Evolutionary conservation across 1,140 invertebrate species (phyloP).

Genomic region (Lucilia sericata): DNA sequence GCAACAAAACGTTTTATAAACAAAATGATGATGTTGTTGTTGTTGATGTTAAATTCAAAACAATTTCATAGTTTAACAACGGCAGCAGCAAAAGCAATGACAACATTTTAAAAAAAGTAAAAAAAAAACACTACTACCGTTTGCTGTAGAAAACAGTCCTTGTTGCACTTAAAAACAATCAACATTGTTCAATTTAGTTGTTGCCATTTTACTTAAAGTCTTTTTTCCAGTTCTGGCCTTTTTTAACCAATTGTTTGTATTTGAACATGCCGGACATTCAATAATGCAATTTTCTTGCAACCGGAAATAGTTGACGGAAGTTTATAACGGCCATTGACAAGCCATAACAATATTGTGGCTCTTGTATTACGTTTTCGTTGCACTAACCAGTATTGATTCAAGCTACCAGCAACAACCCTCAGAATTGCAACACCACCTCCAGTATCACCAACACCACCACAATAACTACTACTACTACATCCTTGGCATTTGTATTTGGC

Average conservation of each 20-base stretch:
- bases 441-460: no score
- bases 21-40: not conserved
- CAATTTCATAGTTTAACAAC: not conserved
- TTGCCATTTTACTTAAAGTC: not conserved
- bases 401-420: no score
- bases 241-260: not conserved
- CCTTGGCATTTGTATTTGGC: no score
- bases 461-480: no score
- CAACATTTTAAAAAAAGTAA: constrained; percentile 1
- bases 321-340: constrained; percentile 44
- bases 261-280: constrained; percentile 29
- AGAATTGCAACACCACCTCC: no score
- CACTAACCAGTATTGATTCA: not conserved
- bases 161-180: not conserved
- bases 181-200: not conserved
- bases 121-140: not conserved
- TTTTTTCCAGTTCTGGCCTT: no score
- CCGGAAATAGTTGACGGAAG: constrained; percentile 51
- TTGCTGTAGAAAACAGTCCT: not conserved
- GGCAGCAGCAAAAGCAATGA: constrained; percentile 3
- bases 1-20: not conserved
- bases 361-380: not conserved
- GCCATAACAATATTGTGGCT: constrained; percentile 36
- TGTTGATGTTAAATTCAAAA: not conserved
- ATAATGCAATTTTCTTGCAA: constrained; percentile 48